phyloP scores from a whole-genome alignment of 2,888 invertebrate genomes.

The Brenthis daphne region DNA sequence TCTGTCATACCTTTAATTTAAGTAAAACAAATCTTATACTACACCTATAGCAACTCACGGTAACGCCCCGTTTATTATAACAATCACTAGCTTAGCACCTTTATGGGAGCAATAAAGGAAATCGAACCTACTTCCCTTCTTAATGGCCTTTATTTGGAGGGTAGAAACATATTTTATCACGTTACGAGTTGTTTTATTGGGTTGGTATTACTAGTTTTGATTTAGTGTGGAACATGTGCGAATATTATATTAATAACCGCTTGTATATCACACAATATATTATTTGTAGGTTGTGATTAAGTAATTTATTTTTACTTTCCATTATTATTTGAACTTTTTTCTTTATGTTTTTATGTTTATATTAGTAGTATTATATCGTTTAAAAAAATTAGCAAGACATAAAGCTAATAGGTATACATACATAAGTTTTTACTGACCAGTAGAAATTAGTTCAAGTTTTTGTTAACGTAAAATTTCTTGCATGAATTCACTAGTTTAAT shows the following conservation, averaged over 20 bases:
- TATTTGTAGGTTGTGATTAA: no score
- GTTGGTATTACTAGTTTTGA: constrained; percentile 33
- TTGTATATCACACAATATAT: no score
- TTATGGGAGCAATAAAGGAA: constrained; percentile 56
- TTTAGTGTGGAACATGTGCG: constrained; percentile 23
- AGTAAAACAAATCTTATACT: constrained; percentile 7
- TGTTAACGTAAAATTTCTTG: no score
- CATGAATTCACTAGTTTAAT: no score
- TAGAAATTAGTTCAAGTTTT: no score
- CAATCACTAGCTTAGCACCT: constrained; percentile 45
- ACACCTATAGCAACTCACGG: constrained; percentile 16
- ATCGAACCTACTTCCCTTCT: constrained; percentile 60
- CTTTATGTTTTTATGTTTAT: no score
- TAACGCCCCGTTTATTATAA: constrained; percentile 40
- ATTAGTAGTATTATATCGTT: no score
- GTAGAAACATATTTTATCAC: constrained; percentile 41
- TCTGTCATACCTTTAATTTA: background rate
- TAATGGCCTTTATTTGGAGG: constrained; percentile 48
- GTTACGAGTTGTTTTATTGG: constrained; percentile 41
- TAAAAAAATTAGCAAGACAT: no score
- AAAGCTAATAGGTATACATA: no score
- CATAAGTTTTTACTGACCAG: no score
- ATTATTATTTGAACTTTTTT: no score
- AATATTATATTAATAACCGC: constrained; percentile 13
- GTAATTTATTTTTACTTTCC: no score